These are phyloP conservation scores for Heliconius charithonia DNA, from an alignment of 2,888 invertebrate species.

Conservation along the genomic window DNA sequence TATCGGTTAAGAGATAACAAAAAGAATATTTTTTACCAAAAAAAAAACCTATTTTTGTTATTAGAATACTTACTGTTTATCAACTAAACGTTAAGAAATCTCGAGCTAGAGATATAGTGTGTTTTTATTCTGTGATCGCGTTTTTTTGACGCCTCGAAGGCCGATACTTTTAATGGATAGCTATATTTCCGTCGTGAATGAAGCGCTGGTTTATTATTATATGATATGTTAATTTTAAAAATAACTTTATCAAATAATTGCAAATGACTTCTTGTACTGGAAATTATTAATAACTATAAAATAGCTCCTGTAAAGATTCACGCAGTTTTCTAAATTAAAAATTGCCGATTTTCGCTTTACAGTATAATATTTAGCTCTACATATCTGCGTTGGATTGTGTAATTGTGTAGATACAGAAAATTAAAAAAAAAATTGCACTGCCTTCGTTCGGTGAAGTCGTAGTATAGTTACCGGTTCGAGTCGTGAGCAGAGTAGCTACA, in stretches of 20 bases:
- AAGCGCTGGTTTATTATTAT: background rate
- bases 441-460: conserved; percentile 49
- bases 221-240: background rate
- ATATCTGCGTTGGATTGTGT: conserved; percentile 62
- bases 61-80: conserved; percentile 71
- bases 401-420: conserved; percentile 57
- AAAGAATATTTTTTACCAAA: conserved; percentile 72
- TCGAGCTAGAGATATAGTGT: conserved; percentile 66
- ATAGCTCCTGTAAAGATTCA: conserved; percentile 39
- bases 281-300: conserved; percentile 28
- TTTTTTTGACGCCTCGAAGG: conserved; percentile 70
- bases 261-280: conserved; percentile 9
- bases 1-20: conserved; percentile 68
- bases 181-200: conserved; percentile 36
- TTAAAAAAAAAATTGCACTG: conserved; percentile 73
- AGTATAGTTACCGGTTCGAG: conserved; percentile 32
- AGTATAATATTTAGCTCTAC: conserved; percentile 60
- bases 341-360: conserved; percentile 58
- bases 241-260: background rate
- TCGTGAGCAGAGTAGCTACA: background rate
- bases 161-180: conserved; percentile 48
- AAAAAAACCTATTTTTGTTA: conserved; percentile 78
- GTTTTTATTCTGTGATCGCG: conserved; percentile 76
- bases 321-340: conserved; percentile 52
- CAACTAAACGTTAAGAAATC: conserved; percentile 59